Evolutionary conservation across 2,888 invertebrate genomes (phyloP).

Genomic region (Stegana nigrithorax): DNA sequence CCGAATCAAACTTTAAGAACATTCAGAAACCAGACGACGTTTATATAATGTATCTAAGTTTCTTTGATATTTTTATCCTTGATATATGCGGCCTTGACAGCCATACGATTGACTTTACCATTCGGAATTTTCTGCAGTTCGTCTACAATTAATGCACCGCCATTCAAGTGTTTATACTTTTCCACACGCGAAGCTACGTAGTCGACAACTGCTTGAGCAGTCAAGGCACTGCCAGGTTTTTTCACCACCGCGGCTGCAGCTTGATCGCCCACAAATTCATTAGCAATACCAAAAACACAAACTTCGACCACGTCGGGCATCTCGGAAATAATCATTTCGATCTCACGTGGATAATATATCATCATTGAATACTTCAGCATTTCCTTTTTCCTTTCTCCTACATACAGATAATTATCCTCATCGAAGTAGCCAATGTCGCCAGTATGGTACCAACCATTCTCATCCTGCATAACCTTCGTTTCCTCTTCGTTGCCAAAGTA

Average conservation of each 20-base stretch:
- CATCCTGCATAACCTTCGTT: constrained; percentile 38
- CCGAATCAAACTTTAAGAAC: too few relatives aligned
- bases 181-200: constrained; percentile 16
- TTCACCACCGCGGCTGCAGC: constrained; percentile 47
- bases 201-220: constrained; percentile 24
- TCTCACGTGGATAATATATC: constrained; percentile 53
- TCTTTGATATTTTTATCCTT: too few relatives aligned
- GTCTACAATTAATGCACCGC: constrained; percentile 40
- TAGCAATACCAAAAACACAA: constrained; percentile 53
- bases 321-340: constrained; percentile 51
- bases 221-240: constrained; percentile 18
- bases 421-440: constrained; percentile 65
- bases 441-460: constrained; percentile 54
- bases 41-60: too few relatives aligned
- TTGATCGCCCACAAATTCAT: constrained; percentile 36
- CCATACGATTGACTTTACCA: constrained; percentile 36
- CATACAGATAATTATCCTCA: constrained; percentile 47
- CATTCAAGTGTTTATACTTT: constrained; percentile 39
- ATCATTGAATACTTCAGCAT: constrained; percentile 53
- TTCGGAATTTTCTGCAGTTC: constrained; percentile 38
- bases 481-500: constrained; percentile 48
- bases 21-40: too few relatives aligned
- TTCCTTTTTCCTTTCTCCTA: constrained; percentile 63
- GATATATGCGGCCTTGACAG: too few relatives aligned
- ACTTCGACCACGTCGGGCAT: constrained; percentile 50